A percentile compares a stretch with the other conserved stretches of the same genome.
Evolutionary conservation across 2,797 vertebrate species (phyloP).

Genomic region (Capromys pilorides): DNA sequence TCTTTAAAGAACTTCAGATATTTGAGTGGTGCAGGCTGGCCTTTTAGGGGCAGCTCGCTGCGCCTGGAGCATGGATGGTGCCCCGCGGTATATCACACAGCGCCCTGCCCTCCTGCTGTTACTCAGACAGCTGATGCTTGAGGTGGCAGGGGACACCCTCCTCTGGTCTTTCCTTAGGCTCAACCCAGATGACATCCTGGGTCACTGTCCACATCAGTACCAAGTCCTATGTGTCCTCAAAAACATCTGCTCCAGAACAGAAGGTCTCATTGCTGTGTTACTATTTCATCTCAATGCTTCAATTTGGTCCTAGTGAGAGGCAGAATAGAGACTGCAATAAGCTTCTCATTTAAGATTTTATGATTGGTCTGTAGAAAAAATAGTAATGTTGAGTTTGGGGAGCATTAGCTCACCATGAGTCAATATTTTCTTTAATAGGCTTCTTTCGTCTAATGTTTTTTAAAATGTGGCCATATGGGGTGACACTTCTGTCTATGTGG

Average conservation of each 20-base stretch:
- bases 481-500: not conserved
- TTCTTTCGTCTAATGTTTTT: conserved; percentile 5
- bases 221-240: conserved; percentile 5
- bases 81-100: too few relatives aligned
- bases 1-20: conserved; percentile 4
- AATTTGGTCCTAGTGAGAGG: not conserved
- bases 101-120: not conserved
- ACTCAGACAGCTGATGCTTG: not conserved
- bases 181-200: not conserved
- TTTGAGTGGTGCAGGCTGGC: not conserved
- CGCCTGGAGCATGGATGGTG: not conserved
- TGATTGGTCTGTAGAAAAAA: conserved; percentile 42
- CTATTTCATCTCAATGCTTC: not conserved
- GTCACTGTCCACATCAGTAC: not conserved
- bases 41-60: not conserved
- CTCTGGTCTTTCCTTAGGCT: not conserved
- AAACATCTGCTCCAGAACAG: conserved; percentile 52
- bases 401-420: not conserved
- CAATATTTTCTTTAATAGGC: not conserved
- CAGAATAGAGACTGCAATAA: conserved; percentile 18
- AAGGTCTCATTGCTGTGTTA: conserved; percentile 51
- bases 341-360: conserved; percentile 54
- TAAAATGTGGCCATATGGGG: not conserved
- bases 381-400: conserved; percentile 3
- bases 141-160: not conserved